phyloP scores from a whole-genome alignment of 92 coral and sea anemone species.

The Bergia sp. region DNA sequence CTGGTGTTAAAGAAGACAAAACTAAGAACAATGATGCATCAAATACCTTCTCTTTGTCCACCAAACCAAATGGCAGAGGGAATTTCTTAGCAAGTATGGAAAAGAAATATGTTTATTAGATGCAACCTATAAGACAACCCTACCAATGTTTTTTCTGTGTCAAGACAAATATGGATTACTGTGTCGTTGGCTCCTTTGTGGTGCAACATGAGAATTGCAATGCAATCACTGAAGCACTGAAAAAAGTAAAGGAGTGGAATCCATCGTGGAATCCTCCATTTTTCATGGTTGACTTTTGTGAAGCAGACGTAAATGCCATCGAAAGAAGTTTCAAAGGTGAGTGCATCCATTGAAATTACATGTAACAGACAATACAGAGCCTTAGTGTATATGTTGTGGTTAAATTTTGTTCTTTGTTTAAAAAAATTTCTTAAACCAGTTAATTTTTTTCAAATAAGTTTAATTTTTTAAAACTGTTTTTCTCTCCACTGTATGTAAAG shows the following conservation, averaged over 20 bases:
- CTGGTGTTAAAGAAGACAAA: neutral
- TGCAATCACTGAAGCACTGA: slow-evolving; percentile 47
- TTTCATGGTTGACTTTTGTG: slow-evolving; percentile 47
- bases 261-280: slow-evolving; percentile 42
- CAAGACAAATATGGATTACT: slow-evolving; percentile 59
- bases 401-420: no score
- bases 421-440: no score
- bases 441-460: no score
- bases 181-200: slow-evolving; percentile 57
- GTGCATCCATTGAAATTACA: neutral
- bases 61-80: slow-evolving; percentile 53
- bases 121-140: slow-evolving; percentile 64
- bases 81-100: slow-evolving; percentile 48
- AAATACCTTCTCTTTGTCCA: slow-evolving; percentile 55
- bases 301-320: slow-evolving; percentile 42
- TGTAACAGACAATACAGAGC: neutral
- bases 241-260: slow-evolving; percentile 43
- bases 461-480: no score
- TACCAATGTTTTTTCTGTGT: slow-evolving; percentile 54
- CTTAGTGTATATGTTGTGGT: neutral
- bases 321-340: slow-evolving; percentile 21
- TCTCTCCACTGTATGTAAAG: no score
- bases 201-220: slow-evolving; percentile 40
- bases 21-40: slow-evolving; percentile 11
- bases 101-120: slow-evolving; percentile 58